A percentile compares a stretch with the other conserved stretches of the same genome.
Conservation (phyloP, 2,888 invertebrate species). For the Dorcus parallelipipedus region DNA sequence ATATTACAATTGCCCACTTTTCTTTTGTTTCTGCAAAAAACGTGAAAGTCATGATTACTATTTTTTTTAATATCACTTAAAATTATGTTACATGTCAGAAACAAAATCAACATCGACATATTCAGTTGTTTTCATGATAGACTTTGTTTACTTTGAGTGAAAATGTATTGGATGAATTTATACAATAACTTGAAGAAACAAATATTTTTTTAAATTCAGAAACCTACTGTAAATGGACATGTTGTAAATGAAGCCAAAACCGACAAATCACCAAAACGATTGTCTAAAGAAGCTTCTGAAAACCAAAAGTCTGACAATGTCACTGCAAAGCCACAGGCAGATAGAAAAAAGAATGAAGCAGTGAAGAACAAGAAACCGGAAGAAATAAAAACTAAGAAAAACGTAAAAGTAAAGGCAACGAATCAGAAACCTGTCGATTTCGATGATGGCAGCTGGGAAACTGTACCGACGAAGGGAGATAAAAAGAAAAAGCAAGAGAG, state of each 20-base stretch:
- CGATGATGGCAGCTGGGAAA: slow-evolving; percentile 75
- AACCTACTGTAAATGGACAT: slow-evolving; percentile 63
- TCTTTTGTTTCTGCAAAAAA: too few relatives aligned
- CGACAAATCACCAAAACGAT: slow-evolving; percentile 52
- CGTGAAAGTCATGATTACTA: too few relatives aligned
- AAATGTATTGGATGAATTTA: too few relatives aligned
- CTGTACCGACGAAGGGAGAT: slow-evolving; percentile 65
- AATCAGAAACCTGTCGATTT: slow-evolving; percentile 68
- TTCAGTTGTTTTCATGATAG: too few relatives aligned
- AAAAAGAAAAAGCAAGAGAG: slow-evolving; percentile 65
- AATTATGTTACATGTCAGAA: too few relatives aligned
- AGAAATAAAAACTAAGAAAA: slow-evolving; percentile 60
- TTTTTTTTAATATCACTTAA: too few relatives aligned
- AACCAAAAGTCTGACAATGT: slow-evolving; percentile 50
- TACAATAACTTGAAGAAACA: too few relatives aligned
- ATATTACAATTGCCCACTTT: too few relatives aligned
- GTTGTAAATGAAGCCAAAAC: slow-evolving; percentile 55
- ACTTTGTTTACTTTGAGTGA: too few relatives aligned
- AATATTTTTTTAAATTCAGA: slow-evolving; percentile 43
- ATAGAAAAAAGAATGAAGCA: slow-evolving; percentile 50
- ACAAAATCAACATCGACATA: too few relatives aligned
- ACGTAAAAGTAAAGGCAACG: slow-evolving; percentile 52
- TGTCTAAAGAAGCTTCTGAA: slow-evolving; percentile 55
- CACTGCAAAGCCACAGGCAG: slow-evolving; percentile 30
- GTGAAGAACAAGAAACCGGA: slow-evolving; percentile 51